Evolutionary conservation across 2,797 vertebrate species (phyloP).

Genomic region (Hozukius guyotensis): DNA sequence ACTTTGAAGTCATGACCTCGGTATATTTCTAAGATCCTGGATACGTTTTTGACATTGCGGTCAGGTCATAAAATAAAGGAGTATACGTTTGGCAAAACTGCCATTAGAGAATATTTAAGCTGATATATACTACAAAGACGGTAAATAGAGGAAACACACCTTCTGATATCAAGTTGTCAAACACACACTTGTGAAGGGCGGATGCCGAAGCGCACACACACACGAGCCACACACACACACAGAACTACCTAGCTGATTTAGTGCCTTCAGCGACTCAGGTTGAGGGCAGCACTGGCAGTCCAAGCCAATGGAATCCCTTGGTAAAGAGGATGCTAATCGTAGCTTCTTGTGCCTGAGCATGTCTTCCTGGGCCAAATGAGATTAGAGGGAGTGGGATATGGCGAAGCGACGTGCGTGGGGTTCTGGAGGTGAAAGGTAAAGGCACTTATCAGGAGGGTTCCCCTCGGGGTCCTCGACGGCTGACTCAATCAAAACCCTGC

Average conservation of each 20-base stretch:
- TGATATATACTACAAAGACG: neutral
- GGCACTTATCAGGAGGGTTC: slow-evolving; percentile 86
- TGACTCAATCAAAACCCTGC: slow-evolving; percentile 88
- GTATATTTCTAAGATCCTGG: slow-evolving; percentile 2
- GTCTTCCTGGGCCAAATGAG: slow-evolving; percentile 86
- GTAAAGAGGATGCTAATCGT: slow-evolving; percentile 84
- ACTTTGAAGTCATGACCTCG: neutral
- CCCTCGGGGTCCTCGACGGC: slow-evolving; percentile 80
- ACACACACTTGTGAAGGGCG: slow-evolving; percentile 16
- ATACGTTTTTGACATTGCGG: neutral
- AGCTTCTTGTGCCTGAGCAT: slow-evolving; percentile 82
- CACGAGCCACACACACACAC: slow-evolving; percentile 28
- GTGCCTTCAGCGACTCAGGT: slow-evolving; percentile 64
- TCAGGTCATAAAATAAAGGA: neutral
- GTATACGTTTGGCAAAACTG: neutral
- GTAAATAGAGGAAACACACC: slow-evolving; percentile 13
- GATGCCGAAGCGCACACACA: slow-evolving; percentile 17
- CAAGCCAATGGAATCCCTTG: slow-evolving; percentile 71
- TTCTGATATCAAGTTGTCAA: slow-evolving; percentile 37
- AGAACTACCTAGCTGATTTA: slow-evolving; percentile 59
- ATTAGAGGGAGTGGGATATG: slow-evolving; percentile 80
- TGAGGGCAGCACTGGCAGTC: slow-evolving; percentile 68
- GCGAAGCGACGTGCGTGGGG: slow-evolving; percentile 77
- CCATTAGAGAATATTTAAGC: neutral
- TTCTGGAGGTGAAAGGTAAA: slow-evolving; percentile 91